Evolutionary conservation across 2,113 vertebrate species (phyloP).

Genomic region (Corvus hawaiiensis): DNA sequence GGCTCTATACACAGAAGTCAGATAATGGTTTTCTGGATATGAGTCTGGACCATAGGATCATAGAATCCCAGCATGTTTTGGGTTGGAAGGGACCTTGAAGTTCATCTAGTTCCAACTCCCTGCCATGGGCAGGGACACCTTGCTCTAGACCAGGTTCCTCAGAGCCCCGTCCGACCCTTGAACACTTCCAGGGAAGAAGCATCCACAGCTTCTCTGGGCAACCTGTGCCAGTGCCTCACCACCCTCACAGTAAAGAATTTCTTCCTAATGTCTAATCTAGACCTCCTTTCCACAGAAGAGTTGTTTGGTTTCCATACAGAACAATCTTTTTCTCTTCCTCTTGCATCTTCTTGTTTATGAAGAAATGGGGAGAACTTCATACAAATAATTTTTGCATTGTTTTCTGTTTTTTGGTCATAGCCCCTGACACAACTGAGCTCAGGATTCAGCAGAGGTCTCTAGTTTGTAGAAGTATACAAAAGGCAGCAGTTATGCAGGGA

Average conservation of each 20-base stretch:
- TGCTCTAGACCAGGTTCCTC: background rate
- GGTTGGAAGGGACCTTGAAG: background rate
- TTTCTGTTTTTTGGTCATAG: background rate
- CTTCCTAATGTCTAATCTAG: background rate
- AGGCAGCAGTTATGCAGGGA: background rate
- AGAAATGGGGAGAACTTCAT: background rate
- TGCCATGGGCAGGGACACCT: background rate
- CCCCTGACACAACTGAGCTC: background rate
- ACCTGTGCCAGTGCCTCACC: too few relatives aligned
- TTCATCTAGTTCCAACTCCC: background rate
- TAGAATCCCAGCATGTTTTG: rapidly evolving
- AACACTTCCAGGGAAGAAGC: too few relatives aligned
- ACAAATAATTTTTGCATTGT: background rate
- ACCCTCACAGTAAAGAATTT: background rate
- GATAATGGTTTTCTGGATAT: background rate
- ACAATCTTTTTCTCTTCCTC: background rate
- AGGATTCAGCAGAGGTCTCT: background rate
- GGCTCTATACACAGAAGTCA: background rate
- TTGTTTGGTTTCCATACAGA: background rate
- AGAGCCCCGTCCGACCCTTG: background rate
- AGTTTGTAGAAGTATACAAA: background rate
- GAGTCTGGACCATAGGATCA: background rate
- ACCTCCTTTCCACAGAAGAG: background rate
- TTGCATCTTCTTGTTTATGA: background rate
- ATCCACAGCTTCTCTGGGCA: background rate